Conservation (phyloP, 2,113 vertebrate genomes). For the Thamnophis sirtalis region DNA sequence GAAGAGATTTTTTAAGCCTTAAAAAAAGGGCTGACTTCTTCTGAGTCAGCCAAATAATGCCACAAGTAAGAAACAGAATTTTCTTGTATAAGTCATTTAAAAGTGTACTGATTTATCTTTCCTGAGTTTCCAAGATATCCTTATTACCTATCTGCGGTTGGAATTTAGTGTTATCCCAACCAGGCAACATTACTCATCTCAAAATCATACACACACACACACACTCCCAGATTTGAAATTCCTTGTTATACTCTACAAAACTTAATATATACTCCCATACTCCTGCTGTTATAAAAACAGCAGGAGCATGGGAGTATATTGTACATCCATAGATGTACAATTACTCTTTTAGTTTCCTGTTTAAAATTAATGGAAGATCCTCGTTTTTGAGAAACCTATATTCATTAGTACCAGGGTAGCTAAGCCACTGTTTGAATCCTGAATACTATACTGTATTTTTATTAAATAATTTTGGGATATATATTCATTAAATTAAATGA, state of each 20-base stretch:
- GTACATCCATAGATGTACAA: neutral
- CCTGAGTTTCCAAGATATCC: neutral
- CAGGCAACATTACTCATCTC: neutral
- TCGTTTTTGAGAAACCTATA: neutral
- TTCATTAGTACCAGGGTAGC: neutral
- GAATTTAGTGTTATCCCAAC: neutral
- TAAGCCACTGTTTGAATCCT: neutral
- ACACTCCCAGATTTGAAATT: neutral
- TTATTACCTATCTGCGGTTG: neutral
- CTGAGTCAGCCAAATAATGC: neutral
- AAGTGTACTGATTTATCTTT: neutral
- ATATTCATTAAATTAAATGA: neutral
- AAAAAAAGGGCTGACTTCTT: neutral
- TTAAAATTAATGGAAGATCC: neutral
- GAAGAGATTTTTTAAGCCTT: constrained; percentile 44
- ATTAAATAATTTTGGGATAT: neutral
- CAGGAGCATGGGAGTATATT: too few species aligned
- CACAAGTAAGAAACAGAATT: neutral
- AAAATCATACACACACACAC: neutral
- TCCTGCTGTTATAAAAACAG: neutral
- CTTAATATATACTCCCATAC: neutral
- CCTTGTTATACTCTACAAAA: neutral
- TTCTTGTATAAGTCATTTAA: neutral
- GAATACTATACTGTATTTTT: neutral
- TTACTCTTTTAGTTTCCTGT: neutral